Base-by-base conservation (phyloP, 2,113 vertebrate species). In the Microcebus tavaratra region DNA sequence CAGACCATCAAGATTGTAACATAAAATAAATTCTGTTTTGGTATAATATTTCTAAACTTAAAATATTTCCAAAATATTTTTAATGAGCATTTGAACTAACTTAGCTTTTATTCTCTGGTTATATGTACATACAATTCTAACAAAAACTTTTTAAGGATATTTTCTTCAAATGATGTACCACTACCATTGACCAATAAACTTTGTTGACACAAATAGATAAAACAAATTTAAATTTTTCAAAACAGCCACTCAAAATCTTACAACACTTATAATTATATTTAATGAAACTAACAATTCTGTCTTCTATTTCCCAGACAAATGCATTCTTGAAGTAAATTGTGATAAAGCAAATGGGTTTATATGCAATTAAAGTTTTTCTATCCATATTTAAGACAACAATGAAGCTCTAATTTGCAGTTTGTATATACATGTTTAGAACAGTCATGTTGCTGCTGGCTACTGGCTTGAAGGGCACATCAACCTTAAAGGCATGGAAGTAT, bases 21-120 rank as follows among this genome's bases (percentile, higher is more conserved):
- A 82, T 59, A 87, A 75, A 90, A 75, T 87, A 86, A 81, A 57
- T 81, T n/a, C 9, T 53, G 50, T 82, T 81, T 76, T 94, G 48
- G 9, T 57, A 53, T 73, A 68, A 42, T 76, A 61, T 18, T 78
- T 88, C 61, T 81, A 91, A 94, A 68, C 8, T 86, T 90, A 94
- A 91, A 80, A 63, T 70, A 61, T 83, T 78, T 21, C 29, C 59
- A 0, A 55, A 78, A 72, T 15, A 72, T 67, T 84, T 78, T 89
- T 81, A 57, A 70, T 78, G 8, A 72, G 21, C 29, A 9, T 8
- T 85, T 93, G 29, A 31, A 72, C 29, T 88, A 68, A n/a, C 29
- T 88, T 68, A 31, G 27, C n/a, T 94, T 85, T 92, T 73, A 27
- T 57, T 95, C 50, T 61, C 34, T 78, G 7, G 5, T 87, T 87